Evolutionary conservation across 1,140 invertebrate genomes (phyloP).

Genomic region (Diplogasteroides magnus): DNA sequence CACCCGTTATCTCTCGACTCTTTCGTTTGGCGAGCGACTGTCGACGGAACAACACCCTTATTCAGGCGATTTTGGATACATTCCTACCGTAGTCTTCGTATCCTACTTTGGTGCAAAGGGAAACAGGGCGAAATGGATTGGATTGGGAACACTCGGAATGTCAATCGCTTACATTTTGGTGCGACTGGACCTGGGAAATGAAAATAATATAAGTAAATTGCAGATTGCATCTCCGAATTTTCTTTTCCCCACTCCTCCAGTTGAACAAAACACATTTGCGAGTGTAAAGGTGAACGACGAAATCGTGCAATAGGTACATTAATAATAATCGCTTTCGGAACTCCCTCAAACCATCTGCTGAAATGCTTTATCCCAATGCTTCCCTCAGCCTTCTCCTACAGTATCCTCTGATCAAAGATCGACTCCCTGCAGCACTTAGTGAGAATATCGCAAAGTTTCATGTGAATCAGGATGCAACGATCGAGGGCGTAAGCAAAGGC

Average conservation of each 20-base stretch:
- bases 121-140: slow-evolving; percentile 52
- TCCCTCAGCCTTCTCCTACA: slow-evolving; percentile 36
- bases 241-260: slow-evolving; percentile 40
- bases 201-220: no score
- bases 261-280: slow-evolving; percentile 41
- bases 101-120: slow-evolving; percentile 50
- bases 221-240: slow-evolving; percentile 50
- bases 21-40: no score
- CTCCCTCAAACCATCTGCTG: slow-evolving; percentile 20
- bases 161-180: slow-evolving; percentile 48
- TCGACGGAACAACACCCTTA: neutral
- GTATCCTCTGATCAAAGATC: slow-evolving; percentile 40
- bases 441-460: neutral
- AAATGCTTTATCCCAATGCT: slow-evolving; percentile 32
- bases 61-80: slow-evolving; percentile 51
- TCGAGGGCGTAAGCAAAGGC: no score
- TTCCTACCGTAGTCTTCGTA: slow-evolving; percentile 53
- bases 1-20: no score
- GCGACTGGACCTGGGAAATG: no score
- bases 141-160: slow-evolving; percentile 49
- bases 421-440: slow-evolving; percentile 26
- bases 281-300: neutral
- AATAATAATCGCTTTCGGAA: slow-evolving; percentile 9
- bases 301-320: neutral
- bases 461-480: no score